Conservation (phyloP, 2,113 vertebrate genomes). For the Neopipo cinnamomea region DNA sequence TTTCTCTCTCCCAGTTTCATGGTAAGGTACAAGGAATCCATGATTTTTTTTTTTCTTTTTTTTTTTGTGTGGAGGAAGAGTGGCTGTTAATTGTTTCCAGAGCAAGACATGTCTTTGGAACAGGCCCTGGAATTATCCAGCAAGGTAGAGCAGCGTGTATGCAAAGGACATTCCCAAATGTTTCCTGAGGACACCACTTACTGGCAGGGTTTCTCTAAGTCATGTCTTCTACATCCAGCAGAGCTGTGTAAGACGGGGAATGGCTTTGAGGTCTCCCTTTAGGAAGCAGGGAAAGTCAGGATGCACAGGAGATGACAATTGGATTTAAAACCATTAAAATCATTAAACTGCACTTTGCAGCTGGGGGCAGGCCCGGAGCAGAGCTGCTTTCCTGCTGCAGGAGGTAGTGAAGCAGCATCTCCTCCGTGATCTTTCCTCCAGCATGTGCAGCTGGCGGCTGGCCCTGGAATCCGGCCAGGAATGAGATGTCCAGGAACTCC, state of each 20-base stretch:
- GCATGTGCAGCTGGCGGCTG: neutral
- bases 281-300: neutral
- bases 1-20: neutral
- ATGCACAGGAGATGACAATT: neutral
- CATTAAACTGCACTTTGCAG: neutral
- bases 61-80: neutral
- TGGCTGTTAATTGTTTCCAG: conserved; percentile 17
- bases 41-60: neutral
- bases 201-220: neutral
- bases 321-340: neutral
- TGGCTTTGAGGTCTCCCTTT: neutral
- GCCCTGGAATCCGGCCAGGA: neutral
- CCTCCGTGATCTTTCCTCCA: neutral
- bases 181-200: neutral
- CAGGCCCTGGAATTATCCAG: neutral
- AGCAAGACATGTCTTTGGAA: neutral
- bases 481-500: neutral
- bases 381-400: neutral
- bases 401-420: neutral
- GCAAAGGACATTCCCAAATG: neutral
- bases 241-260: neutral
- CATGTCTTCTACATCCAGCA: neutral
- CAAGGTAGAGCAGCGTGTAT: neutral
- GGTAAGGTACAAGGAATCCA: neutral
- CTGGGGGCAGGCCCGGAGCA: neutral